These are phyloP conservation scores for Drosophila nr. perissopoda DNA, from an alignment of 2,888 invertebrate species.

Conservation along the genomic window DNA sequence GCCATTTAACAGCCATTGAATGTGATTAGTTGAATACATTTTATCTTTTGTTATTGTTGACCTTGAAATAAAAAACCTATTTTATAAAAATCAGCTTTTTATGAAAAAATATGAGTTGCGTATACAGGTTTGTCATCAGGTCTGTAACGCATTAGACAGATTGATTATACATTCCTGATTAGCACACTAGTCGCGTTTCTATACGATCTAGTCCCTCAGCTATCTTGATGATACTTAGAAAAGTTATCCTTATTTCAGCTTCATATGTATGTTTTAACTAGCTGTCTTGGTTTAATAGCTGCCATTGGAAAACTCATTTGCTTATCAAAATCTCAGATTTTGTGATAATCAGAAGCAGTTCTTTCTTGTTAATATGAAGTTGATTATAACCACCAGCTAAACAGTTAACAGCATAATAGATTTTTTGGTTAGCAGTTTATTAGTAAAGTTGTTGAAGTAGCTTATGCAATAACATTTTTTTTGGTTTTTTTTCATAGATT, in stretches of 20 bases:
- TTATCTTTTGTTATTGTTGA: slow-evolving; percentile 57
- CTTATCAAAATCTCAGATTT: background rate
- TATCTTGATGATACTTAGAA: background rate
- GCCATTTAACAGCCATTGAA: slow-evolving; percentile 43
- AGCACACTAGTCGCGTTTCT: too few relatives aligned
- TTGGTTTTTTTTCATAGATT: background rate
- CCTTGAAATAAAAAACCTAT: slow-evolving; percentile 30
- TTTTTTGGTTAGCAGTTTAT: background rate
- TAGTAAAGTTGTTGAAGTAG: background rate
- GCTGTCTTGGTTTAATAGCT: background rate
- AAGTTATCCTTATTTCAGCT: background rate
- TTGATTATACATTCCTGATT: background rate
- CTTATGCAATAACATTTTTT: slow-evolving; percentile 2
- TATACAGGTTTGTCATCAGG: background rate
- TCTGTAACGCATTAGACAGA: too few relatives aligned
- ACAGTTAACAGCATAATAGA: background rate
- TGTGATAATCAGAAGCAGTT: background rate
- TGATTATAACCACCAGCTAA: background rate
- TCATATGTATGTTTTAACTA: background rate
- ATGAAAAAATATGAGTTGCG: background rate
- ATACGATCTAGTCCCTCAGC: background rate
- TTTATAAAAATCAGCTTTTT: background rate
- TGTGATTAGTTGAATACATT: slow-evolving; percentile 60
- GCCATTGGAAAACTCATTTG: background rate
- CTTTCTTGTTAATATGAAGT: too few relatives aligned